These are phyloP conservation scores for Daphoenositta chrysoptera DNA, from an alignment of 2,113 vertebrate species.

Conservation along the genomic window DNA sequence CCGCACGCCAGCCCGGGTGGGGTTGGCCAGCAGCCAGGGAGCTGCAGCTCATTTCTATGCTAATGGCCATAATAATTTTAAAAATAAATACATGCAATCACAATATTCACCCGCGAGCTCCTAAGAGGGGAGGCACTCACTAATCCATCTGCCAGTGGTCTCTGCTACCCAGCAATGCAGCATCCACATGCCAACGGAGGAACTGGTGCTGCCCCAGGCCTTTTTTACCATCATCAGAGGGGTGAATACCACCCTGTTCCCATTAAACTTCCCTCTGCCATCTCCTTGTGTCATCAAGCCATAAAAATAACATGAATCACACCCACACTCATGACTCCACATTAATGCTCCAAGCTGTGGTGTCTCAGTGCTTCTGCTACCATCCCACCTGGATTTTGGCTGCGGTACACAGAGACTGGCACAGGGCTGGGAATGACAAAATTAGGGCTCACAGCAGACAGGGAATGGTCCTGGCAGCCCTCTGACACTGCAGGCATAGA, in stretches of 20 bases:
- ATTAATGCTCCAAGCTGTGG: not conserved
- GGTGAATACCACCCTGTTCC: not conserved
- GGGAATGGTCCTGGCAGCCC: not conserved
- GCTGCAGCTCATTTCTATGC: conserved; percentile 54
- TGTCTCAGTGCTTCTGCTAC: not conserved
- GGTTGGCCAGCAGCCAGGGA: conserved; percentile 46
- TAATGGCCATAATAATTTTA: conserved; percentile 44
- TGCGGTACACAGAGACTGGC: not conserved
- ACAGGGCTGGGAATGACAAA: not conserved
- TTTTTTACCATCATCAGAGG: not conserved
- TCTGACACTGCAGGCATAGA: not conserved
- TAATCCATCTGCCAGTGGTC: not conserved
- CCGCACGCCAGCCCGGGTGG: not conserved
- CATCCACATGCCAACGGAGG: rapidly evolving
- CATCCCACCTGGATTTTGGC: not conserved
- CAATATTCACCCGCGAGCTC: not conserved
- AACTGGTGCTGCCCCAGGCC: not conserved
- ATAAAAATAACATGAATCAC: not conserved
- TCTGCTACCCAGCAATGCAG: not conserved
- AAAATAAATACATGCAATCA: conserved; percentile 44
- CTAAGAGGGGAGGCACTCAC: not conserved
- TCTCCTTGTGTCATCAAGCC: not conserved
- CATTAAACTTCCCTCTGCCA: not conserved
- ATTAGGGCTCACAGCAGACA: not conserved
- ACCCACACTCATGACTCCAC: not conserved